phyloP scores from a whole-genome alignment of 2,797 vertebrate species.

The Pseudocheirus occidentalis region DNA sequence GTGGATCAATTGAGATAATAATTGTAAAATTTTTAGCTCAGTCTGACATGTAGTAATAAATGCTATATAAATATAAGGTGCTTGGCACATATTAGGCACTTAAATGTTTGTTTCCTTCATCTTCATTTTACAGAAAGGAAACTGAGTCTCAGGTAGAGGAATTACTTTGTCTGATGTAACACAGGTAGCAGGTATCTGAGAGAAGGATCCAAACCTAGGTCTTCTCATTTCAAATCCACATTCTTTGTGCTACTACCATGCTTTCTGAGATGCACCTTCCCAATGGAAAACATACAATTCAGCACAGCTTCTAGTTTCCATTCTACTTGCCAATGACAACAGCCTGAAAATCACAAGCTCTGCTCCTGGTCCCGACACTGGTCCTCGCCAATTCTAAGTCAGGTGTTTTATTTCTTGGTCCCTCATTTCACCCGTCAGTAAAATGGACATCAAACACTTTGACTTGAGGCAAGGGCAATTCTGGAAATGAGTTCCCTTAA shows the following conservation, averaged over 20 bases:
- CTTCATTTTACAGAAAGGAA: background rate
- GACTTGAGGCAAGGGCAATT: background rate
- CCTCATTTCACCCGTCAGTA: background rate
- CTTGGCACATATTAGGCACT: background rate
- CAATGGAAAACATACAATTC: slow-evolving; percentile 1
- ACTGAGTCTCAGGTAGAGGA: background rate
- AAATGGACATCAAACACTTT: background rate
- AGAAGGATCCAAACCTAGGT: slow-evolving; percentile 18
- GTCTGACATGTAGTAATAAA: background rate
- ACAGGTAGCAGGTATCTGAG: background rate
- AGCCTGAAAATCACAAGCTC: background rate
- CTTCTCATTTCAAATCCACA: background rate
- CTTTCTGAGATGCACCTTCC: slow-evolving; percentile 26
- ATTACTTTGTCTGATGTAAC: background rate
- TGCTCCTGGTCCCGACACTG: background rate
- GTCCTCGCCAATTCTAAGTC: slow-evolving; percentile 35
- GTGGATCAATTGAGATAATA: background rate
- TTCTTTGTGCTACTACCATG: background rate
- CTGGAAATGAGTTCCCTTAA: background rate
- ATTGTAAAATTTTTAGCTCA: background rate
- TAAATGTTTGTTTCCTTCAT: background rate
- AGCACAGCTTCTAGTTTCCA: background rate
- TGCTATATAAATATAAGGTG: background rate
- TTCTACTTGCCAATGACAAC: background rate
- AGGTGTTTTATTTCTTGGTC: slow-evolving; percentile 12